phyloP scores from a whole-genome alignment of 2,797 vertebrate species.

The Cirrhinus mrigala region DNA sequence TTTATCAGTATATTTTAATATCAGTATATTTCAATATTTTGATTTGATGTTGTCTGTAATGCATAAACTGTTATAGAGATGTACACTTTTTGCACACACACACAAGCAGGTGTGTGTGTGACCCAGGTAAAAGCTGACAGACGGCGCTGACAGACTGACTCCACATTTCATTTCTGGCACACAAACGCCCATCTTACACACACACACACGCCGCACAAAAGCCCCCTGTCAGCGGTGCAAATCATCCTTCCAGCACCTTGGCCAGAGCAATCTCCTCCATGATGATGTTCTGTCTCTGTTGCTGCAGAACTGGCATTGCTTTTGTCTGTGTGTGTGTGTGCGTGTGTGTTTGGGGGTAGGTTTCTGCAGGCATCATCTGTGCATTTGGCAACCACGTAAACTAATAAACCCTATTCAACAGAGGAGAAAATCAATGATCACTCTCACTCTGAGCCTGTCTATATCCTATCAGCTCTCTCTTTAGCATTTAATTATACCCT shows the following conservation, averaged over 20 bases:
- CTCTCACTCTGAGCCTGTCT: constrained; percentile 68
- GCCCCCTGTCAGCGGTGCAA: constrained; percentile 46
- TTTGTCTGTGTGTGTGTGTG: constrained; percentile 13
- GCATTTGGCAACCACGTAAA: constrained; percentile 66
- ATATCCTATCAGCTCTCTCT: constrained; percentile 68
- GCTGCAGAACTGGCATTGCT: constrained; percentile 29
- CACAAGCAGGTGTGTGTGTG: constrained; percentile 41
- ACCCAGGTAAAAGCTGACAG: constrained; percentile 70
- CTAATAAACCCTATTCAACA: constrained; percentile 75
- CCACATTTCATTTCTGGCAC: constrained; percentile 63
- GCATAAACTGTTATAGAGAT: not conserved
- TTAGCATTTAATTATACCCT: constrained; percentile 76
- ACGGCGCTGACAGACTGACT: constrained; percentile 59
- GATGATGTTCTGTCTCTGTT: constrained; percentile 47
- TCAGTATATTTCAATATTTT: no score
- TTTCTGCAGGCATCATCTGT: constrained; percentile 59
- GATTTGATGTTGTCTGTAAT: not conserved
- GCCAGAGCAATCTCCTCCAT: constrained; percentile 46
- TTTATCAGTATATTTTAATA: not conserved
- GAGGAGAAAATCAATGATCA: constrained; percentile 79
- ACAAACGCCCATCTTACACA: constrained; percentile 65
- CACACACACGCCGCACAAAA: constrained; percentile 63
- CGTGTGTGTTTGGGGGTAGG: constrained; percentile 32
- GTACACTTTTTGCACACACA: constrained; percentile 14
- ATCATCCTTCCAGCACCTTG: constrained; percentile 60